phyloP scores from a whole-genome alignment of 2,797 vertebrate species.

The Poeciliopsis paucimaculata region DNA sequence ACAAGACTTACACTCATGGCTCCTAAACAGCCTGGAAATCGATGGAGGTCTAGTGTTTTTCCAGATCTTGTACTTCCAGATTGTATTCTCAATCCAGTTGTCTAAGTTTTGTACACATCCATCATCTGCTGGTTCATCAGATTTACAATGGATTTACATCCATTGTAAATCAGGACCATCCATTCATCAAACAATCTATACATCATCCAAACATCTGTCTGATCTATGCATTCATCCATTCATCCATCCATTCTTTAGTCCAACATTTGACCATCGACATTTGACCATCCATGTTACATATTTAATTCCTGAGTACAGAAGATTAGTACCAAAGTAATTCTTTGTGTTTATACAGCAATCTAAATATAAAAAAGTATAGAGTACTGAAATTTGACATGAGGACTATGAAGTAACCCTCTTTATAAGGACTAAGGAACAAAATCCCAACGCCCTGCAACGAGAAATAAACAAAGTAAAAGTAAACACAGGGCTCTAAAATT shows the following conservation, averaged over 20 bases:
- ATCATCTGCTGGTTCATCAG: neutral
- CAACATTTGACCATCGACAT: neutral
- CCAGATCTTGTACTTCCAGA: neutral
- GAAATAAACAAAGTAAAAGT: conserved; percentile 83
- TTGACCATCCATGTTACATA: neutral
- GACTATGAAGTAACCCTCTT: neutral
- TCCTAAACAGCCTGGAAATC: neutral
- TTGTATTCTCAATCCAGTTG: neutral
- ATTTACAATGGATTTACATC: no score
- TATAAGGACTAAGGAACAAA: neutral
- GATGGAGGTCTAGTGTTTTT: neutral
- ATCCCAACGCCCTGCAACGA: conserved; percentile 70
- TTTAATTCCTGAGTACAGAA: neutral
- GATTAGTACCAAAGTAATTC: neutral
- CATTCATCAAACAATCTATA: conserved; percentile 21
- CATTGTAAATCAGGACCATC: neutral
- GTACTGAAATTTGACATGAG: neutral
- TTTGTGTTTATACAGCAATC: conserved; percentile 13
- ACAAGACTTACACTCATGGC: neutral
- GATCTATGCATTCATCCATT: neutral
- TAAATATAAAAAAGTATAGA: no score
- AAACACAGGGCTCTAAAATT: conserved; percentile 79
- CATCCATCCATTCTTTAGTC: neutral
- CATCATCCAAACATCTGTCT: neutral
- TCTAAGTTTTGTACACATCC: neutral